A percentile compares a stretch with the other conserved stretches of the same genome.
Conservation (phyloP, 2,113 vertebrate species). For the Proteles cristata region DNA sequence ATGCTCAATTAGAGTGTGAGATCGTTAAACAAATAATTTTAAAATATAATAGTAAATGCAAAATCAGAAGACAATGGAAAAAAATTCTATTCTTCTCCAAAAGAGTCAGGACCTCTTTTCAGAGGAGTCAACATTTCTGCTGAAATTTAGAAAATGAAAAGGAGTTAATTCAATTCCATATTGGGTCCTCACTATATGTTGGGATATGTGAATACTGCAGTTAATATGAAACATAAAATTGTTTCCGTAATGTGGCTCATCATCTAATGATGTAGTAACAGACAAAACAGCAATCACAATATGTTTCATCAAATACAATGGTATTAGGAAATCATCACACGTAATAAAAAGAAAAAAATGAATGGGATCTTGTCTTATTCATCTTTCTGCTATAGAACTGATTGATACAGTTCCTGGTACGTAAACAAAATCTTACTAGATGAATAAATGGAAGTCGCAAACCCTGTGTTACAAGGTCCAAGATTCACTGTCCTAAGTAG, state of each 20-base stretch:
- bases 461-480: not conserved
- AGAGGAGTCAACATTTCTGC: not conserved
- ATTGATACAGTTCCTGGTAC: not conserved
- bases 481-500: not conserved
- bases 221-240: not conserved
- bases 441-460: not conserved
- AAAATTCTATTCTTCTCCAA: not conserved
- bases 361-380: not conserved
- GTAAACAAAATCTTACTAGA: not conserved
- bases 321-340: not conserved
- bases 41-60: not conserved
- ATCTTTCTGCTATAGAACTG: not conserved
- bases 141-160: constrained; percentile 1
- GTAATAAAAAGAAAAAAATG: not conserved
- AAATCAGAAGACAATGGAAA: not conserved
- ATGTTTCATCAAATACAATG: not conserved
- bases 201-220: not conserved
- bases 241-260: not conserved
- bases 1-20: not conserved
- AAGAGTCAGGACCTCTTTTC: not conserved
- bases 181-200: not conserved
- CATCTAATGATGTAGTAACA: not conserved
- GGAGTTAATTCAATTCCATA: not conserved
- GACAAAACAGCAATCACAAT: not conserved
- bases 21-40: constrained; percentile 13